These are phyloP conservation scores for Daubentonia madagascariensis DNA, from an alignment of 2,113 vertebrate species.

Conservation along the genomic window DNA sequence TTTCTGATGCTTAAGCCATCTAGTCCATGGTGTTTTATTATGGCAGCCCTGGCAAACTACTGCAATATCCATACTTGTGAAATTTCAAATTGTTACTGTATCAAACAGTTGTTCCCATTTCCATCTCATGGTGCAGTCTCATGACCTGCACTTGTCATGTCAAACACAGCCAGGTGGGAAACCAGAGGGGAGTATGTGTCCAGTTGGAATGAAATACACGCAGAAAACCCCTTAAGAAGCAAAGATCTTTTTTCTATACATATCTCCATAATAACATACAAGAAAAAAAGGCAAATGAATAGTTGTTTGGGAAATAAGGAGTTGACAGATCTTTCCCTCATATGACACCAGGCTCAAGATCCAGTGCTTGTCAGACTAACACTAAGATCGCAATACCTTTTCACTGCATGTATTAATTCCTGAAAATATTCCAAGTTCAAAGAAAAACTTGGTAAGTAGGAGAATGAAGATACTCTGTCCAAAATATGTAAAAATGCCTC, in stretches of 20 bases:
- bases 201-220: not conserved
- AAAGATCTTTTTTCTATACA: not conserved
- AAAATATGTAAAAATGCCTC: slow-evolving; percentile 1
- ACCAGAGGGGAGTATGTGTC: not conserved
- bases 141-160: not conserved
- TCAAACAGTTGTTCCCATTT: not conserved
- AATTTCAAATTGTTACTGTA: not conserved
- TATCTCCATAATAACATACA: not conserved
- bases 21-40: not conserved
- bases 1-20: not conserved
- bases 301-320: not conserved
- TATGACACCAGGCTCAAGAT: not conserved
- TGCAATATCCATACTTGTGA: not conserved
- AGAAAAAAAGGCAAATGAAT: not conserved
- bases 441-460: not conserved
- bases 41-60: not conserved
- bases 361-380: not conserved
- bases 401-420: not conserved
- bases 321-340: not conserved
- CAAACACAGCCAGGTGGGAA: not conserved
- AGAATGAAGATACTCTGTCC: not conserved
- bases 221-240: slow-evolving; percentile 1
- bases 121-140: not conserved
- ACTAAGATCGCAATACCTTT: not conserved
- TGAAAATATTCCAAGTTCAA: not conserved